Evolutionary conservation across 2,888 invertebrate genomes (phyloP).

Genomic region (Andrena minutula): DNA sequence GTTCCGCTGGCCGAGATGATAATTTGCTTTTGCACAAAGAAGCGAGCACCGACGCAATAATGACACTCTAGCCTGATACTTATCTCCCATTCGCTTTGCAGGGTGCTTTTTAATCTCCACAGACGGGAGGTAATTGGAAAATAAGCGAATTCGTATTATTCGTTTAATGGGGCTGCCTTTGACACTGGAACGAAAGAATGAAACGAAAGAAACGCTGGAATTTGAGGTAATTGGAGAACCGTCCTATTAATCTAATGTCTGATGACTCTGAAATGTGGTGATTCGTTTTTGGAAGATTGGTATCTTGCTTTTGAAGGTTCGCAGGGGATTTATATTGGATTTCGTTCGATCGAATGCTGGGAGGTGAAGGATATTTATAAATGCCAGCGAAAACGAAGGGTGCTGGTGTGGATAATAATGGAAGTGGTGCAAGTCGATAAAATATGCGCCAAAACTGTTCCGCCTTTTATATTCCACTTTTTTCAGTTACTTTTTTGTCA

Average conservation of each 20-base stretch:
- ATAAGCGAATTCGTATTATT: background rate
- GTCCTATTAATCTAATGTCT: background rate
- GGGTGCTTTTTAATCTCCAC: too few species aligned
- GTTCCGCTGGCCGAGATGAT: slow-evolving; percentile 26
- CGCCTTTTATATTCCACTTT: background rate
- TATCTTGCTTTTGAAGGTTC: too few species aligned
- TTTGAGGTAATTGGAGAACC: background rate
- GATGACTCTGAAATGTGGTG: too few species aligned
- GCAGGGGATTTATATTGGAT: too few species aligned
- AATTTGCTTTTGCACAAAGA: slow-evolving; percentile 28
- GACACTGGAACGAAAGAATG: background rate
- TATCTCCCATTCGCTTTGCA: background rate
- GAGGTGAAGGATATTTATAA: background rate
- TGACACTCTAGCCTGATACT: background rate
- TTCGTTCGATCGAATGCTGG: too few species aligned
- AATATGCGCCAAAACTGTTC: slow-evolving; percentile 17
- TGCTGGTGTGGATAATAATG: slow-evolving; percentile 3
- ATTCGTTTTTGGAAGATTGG: too few species aligned
- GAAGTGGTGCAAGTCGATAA: slow-evolving; percentile 5
- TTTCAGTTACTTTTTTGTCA: background rate
- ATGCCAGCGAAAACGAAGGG: background rate
- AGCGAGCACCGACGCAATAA: slow-evolving; percentile 20
- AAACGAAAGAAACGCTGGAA: background rate
- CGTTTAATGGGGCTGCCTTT: background rate
- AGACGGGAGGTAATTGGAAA: background rate